Evolutionary conservation across 30 jellyfish, hydroid and myxozoan genomes (phyloP), one percentile per base, ranked within the genome.

Genomic region (Pelagia noctiluca): DNA sequence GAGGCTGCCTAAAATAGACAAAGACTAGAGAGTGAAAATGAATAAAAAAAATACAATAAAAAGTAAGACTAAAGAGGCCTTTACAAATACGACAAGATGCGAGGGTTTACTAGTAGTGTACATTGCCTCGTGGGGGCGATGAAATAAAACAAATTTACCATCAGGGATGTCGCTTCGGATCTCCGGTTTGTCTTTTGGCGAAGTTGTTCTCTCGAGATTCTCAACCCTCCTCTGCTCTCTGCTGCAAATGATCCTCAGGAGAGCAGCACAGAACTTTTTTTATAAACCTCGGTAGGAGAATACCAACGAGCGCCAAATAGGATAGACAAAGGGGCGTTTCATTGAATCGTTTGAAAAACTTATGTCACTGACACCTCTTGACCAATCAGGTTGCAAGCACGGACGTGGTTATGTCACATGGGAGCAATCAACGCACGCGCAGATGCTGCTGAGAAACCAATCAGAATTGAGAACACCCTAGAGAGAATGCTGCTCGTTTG

Each of bases 191-290:
- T 69, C 85, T 72, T 79, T 86, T 86, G 70, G 80, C 61, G 28
- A 82, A 86, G 61, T 82, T 68, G 76, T 82, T 70, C 92, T 82
- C 92, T 82, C 92, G 92, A 82, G 92, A 82, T 32, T 82, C 92
- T 82, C 80, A 32, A 33, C 75, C 92, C 52, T 82, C 92, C 92
- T 82, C 92, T 82, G 80, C 92, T 82, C 86, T 83, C 50, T 48
- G 92, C 92, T 52, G 71, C 22, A 8, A 33, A 82, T 47, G 60
- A 75, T 49, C 54, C 92, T 82, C 92, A 3, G 82, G 92, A 82
- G 92, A 82, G 11, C 63, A 80, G 18, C 28, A 29, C 22, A 0
- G 53, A 85, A 69, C 33, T 69, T 82, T 54, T 68, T 66, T 10
- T 13, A 71, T 21, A 23, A 34, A 30, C 53, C 47, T 67, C 62